A percentile compares a stretch with the other conserved stretches of the same genome.
Evolutionary conservation across 2,888 invertebrate genomes (phyloP).

Genomic region (Aethes cnicana): DNA sequence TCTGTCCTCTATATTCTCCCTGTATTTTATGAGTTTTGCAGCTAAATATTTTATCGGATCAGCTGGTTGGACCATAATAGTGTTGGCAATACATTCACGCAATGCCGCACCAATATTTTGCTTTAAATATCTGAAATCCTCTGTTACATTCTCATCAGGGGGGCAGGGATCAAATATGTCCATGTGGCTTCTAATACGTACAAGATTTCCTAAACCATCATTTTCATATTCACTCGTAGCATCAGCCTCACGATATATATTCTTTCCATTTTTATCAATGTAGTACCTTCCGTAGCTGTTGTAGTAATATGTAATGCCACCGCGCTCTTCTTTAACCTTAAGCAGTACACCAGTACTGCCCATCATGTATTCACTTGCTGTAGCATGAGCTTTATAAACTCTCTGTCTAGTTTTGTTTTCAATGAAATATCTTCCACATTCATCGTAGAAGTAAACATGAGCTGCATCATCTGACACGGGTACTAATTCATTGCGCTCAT

Average conservation of each 20-base stretch:
- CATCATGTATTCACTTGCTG: constrained; percentile 73
- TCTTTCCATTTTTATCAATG: constrained; percentile 63
- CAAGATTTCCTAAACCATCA: constrained; percentile 75
- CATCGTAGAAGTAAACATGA: constrained; percentile 69
- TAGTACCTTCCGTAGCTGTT: constrained; percentile 74
- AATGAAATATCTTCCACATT: constrained; percentile 70
- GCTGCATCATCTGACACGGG: constrained; percentile 61
- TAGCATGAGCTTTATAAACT: constrained; percentile 65
- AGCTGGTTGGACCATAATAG: constrained; percentile 64
- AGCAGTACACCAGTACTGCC: constrained; percentile 63
- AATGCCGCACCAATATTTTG: constrained; percentile 64
- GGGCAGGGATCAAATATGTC: constrained; percentile 66
- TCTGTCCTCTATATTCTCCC: constrained; percentile 63
- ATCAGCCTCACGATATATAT: constrained; percentile 68
- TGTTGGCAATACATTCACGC: constrained; percentile 65
- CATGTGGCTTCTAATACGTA: constrained; percentile 63
- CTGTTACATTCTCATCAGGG: constrained; percentile 63
- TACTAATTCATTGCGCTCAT: constrained; percentile 64
- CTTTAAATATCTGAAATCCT: constrained; percentile 72
- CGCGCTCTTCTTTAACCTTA: constrained; percentile 65
- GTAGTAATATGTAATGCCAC: constrained; percentile 64
- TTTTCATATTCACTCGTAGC: constrained; percentile 70
- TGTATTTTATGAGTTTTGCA: constrained; percentile 57
- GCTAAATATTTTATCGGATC: constrained; percentile 73
- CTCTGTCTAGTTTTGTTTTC: constrained; percentile 59